These are phyloP conservation scores for Macrotis lagotis DNA, from an alignment of 2,113 vertebrate genomes.

Conservation along the genomic window DNA sequence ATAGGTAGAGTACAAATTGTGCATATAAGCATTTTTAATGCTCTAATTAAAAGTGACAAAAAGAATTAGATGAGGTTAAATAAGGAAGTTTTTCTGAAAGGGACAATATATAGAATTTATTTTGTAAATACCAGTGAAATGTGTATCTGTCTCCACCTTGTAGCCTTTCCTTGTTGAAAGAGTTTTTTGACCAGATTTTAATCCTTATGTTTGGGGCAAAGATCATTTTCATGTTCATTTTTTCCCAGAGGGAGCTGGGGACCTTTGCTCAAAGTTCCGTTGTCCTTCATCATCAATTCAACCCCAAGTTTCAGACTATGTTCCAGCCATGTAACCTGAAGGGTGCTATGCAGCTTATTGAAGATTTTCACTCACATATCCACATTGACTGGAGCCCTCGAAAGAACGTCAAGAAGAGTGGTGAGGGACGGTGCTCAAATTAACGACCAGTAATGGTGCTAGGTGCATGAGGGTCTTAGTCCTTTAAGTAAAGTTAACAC, in stretches of 20 bases:
- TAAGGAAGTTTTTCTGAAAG: not conserved
- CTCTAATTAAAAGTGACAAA: not conserved
- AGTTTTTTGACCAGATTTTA: not conserved
- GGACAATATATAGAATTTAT: not conserved
- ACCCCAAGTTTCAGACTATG: constrained; percentile 82
- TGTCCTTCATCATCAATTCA: constrained; percentile 55
- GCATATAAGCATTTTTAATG: not conserved
- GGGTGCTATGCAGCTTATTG: constrained; percentile 86
- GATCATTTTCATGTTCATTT: not conserved
- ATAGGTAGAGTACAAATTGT: not conserved
- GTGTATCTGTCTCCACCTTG: not conserved
- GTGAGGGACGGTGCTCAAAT: constrained; percentile 68
- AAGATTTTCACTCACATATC: constrained; percentile 82
- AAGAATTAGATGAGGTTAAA: not conserved
- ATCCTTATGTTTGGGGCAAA: constrained; percentile 10
- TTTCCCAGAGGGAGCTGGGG: constrained; percentile 82
- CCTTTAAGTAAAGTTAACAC: not conserved
- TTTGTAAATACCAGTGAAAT: not conserved
- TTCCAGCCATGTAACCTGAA: constrained; percentile 91
- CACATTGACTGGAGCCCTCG: constrained; percentile 81
- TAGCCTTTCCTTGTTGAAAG: not conserved
- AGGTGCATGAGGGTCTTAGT: not conserved
- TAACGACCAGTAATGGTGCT: not conserved
- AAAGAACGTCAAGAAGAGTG: constrained; percentile 79
- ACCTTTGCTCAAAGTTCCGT: constrained; percentile 83